Base-by-base conservation (phyloP, 2,797 vertebrate species). In the Sparus aurata region DNA sequence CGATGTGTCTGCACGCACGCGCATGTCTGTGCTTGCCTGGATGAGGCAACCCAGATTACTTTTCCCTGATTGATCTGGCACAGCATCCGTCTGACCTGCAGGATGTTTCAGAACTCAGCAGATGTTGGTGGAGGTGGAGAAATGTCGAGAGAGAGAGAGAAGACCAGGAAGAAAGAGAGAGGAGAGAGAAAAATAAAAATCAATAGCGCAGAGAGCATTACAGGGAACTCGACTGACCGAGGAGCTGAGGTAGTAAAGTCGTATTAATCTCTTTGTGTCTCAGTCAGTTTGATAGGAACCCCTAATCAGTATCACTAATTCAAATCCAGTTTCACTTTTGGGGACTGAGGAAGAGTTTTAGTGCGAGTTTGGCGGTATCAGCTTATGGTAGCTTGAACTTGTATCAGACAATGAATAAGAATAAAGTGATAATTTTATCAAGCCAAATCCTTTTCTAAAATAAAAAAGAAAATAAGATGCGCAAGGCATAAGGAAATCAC, bases 21-120 rank as follows among this genome's bases (percentile, higher is more conserved):
- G 46, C 63, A 74, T 66, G 75, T 79, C 77, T 82, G 75, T 63
- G 49, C 74, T 69, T 79, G 87, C 27, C 80, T 88, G 87, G 81
- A 82, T 73, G 80, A 90, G 85, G 82, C 91, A 67, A 95, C 93
- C 91, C 91, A 94, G 93, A 95, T 95, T 95, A 95, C 93, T 94
- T 94, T 38, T 94, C 75, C 82, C 77, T 91, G 93, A 95, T 96
- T 95, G 96, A 96, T 96, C 93, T 83, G 34, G 85, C 80, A 63
- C 91, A 92, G 92, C 91, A 92, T 93, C 93, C 82, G 91, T 92
- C 93, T 95, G 95, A 95, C 94, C 95, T 87, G 91, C 87, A 92
- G 92, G 94, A 93, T 88, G 45, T 89, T 88, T 90, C 87, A 82
- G 88, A 91, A 88, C 89, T 85, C 77, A 54, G 83, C 91, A 90